A percentile compares a stretch with the other conserved stretches of the same genome.
Conservation (phyloP, 2,797 vertebrate species). For the Bryconaethiops microstoma region DNA sequence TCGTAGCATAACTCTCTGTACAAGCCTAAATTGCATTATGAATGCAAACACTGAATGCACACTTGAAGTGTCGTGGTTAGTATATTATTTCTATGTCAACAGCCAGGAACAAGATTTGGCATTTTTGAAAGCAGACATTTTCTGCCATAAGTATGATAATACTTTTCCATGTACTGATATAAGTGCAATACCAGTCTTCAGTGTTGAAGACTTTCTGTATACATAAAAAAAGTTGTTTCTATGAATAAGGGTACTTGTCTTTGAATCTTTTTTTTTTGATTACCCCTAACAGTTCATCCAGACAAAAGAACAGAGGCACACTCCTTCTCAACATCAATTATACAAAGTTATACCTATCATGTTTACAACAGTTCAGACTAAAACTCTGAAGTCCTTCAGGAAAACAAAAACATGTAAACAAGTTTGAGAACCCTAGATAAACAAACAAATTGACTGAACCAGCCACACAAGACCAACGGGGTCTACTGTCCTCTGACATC, state of each 20-base stretch:
- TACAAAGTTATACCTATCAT: not conserved
- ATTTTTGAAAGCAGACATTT: not conserved
- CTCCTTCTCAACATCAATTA: not conserved
- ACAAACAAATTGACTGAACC: not conserved
- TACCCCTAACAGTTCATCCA: not conserved
- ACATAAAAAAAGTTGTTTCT: not conserved
- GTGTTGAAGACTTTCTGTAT: not conserved
- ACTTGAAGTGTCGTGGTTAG: not conserved
- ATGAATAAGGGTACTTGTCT: not conserved
- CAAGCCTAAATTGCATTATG: not conserved
- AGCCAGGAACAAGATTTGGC: too few relatives aligned
- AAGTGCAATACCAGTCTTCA: not conserved
- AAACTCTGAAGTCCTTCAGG: slow-evolving; percentile 12
- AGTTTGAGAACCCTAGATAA: not conserved
- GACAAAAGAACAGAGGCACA: not conserved
- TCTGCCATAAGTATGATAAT: not conserved
- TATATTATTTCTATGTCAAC: not conserved
- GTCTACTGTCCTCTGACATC: not conserved
- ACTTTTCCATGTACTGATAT: not conserved
- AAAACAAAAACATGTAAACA: slow-evolving; percentile 29
- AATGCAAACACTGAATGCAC: not conserved
- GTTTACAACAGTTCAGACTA: not conserved
- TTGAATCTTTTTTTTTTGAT: not conserved
- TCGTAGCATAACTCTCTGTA: not conserved
- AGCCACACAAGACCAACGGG: not conserved